A percentile compares a stretch with the other conserved stretches of the same genome.
Conservation (phyloP, 1,140 invertebrate species). For the Neomicropteryx cornuta region DNA sequence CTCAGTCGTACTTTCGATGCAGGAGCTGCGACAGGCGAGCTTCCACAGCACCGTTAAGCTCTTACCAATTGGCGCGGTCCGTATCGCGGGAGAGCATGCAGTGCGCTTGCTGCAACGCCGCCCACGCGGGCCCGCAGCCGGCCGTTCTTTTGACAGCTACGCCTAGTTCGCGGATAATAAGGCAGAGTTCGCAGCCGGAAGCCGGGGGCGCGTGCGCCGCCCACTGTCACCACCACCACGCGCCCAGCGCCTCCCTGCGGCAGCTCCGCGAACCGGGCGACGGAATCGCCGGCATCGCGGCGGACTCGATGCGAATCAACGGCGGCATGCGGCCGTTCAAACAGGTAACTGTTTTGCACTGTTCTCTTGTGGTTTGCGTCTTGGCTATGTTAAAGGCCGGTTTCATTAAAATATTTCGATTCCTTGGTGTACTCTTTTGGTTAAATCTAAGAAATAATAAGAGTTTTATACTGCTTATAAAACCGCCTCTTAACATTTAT, state of each 20-base stretch:
- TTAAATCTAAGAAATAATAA: too few relatives aligned
- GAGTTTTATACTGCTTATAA: too few relatives aligned
- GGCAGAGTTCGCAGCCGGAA: conserved; percentile 86
- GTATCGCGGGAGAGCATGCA: conserved; percentile 61
- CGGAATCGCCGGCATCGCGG: conserved; percentile 90
- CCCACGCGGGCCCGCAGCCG: conserved; percentile 47
- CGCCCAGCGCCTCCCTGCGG: conserved; percentile 66
- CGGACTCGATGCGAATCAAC: conserved; percentile 93
- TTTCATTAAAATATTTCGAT: too few relatives aligned
- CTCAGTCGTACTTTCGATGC: conserved; percentile 44
- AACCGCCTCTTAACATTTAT: too few relatives aligned
- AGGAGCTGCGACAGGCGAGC: conserved; percentile 61
- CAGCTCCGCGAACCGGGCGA: conserved; percentile 72
- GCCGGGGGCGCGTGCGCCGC: conserved; percentile 57
- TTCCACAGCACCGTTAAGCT: conserved; percentile 63
- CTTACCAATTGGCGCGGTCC: conserved; percentile 59
- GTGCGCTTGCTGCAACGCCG: conserved; percentile 42
- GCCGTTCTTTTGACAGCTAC: conserved; percentile 60
- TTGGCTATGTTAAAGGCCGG: too few relatives aligned
- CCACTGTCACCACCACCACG: conserved; percentile 45
- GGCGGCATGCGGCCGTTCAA: conserved; percentile 93
- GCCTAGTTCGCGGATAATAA: conserved; percentile 63
- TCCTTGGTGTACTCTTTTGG: too few relatives aligned
- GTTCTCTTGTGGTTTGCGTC: background rate
- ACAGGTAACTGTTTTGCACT: conserved; percentile 57